These are phyloP conservation scores for Lagopus leucura DNA, from an alignment of 2,113 vertebrate genomes.

Conservation along the genomic window DNA sequence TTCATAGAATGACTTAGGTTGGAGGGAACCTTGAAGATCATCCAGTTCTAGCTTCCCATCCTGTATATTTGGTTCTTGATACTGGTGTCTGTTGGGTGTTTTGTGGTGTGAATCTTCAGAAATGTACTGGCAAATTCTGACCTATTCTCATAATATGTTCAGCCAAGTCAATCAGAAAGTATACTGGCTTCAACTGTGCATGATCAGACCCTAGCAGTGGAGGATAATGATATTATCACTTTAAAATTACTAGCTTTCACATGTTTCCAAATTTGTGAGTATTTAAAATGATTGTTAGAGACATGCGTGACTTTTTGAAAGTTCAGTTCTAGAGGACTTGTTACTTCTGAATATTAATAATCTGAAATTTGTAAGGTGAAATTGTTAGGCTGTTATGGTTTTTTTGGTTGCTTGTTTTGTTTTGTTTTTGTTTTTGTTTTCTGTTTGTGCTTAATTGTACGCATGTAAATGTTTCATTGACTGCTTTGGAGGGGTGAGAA, in stretches of 20 bases:
- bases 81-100: accelerated
- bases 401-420: not conserved
- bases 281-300: not conserved
- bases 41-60: no score
- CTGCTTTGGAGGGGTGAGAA: constrained; percentile 42
- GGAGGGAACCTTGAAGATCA: no score
- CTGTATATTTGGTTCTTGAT: not conserved
- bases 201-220: not conserved
- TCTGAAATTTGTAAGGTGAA: not conserved
- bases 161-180: not conserved
- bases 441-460: constrained; percentile 44
- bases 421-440: not conserved
- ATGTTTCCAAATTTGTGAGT: not conserved
- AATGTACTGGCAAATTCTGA: not conserved
- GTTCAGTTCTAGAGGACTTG: not conserved
- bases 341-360: constrained; percentile 22
- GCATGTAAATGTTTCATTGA: constrained; percentile 49
- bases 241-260: not conserved
- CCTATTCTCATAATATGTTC: not conserved
- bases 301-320: not conserved
- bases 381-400: constrained; percentile 26
- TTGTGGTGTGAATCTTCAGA: not conserved
- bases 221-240: not conserved
- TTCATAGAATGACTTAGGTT: no score
- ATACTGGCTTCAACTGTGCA: not conserved